Base-by-base conservation (phyloP, 2,797 vertebrate genomes). In the Phalanger gymnotis region DNA sequence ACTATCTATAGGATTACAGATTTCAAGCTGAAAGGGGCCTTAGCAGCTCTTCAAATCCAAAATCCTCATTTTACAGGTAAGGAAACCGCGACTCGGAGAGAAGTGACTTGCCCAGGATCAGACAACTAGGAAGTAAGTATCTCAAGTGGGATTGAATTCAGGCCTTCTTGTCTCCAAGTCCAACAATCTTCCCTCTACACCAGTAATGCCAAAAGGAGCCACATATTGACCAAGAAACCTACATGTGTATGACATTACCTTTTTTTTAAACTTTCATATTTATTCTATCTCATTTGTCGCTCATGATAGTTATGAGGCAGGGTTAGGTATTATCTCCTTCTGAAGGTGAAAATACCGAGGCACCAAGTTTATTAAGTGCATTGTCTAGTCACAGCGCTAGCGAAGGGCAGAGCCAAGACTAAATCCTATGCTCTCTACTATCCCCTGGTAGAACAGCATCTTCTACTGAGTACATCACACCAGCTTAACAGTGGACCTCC, bases 301-400 rank as follows among this genome's bases (percentile, higher is more conserved):
- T 54, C 91, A 47, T 81, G 96, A 93, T 16, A 94, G 93, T 91
- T 34, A 11, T 34, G 7, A 51, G 54, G 28, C 73, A 93, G 92
- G 53, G 93, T 5, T 47, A 54, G 90, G 5, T 47, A 87, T 66
- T 92, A 96, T 90, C 47, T 94, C 54, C 87, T 91, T 94, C 93
- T 90, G 95, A 57, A 93, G 58, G 93, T 52, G 30, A 95, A 93
- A 47, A 94, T 55, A 51, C 40, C 87, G 40, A 54, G 66, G 53
- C 13, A 91, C 81, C 5, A 73, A 40, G 55, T 93, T 56, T 6
- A 31, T 30, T 16, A 91, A 66, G 34, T 31, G 51, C 95, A 92
- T 95, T 90, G 14, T 11, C 66, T 51, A 12, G 87, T 93, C 55
- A 93, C 54, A 90, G 56, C 92, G 47, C 30, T 47, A 54, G 19